Base-by-base conservation (phyloP, 1,140 invertebrate species). In the Drosophila pruinosa region DNA sequence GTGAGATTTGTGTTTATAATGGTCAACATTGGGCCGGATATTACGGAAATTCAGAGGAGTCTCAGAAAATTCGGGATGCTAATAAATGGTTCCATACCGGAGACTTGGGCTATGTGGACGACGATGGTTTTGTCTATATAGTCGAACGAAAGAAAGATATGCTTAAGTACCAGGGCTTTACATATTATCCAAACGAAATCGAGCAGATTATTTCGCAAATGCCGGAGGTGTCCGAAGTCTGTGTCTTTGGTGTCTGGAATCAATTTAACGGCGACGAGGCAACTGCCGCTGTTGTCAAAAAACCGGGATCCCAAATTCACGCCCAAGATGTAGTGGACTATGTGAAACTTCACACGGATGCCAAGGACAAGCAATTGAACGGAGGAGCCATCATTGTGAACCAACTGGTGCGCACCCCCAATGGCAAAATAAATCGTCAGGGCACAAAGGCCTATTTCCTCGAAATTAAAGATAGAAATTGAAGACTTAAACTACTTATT, bases 91-190 rank as follows among this genome's bases (percentile, higher is more conserved):
- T 95, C 4, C 91, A 93, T 43, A 94, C 94, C 15, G 95, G 95
- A 5, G 95, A 95, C 79, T 89, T 95, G 24, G 95, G 93, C 10
- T 93, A 92, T 36, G 89, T 93, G 43, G 93, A 95, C 63, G 85
- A 93, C 8, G 85, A 94, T 17, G 92, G 92, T 0, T 88, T 89
- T 26, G 67, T 93, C 6, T 93, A 89, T 47, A 92, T 95, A 61
- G 92, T 93, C 1, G 94, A 95, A 63, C 80, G 95, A 10, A 89
- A 94, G 3, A 96, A 95, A 81, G 94, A 95, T 75, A 90, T 93
- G 45, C 91, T 93, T 4, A 92, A 92, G 56, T 91, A 80, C 22
- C 61, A 72, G 19, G 88, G 78, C 24, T 77, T 79, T 4, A 91
- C 91, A 48, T 91, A 91, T 38, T 85, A 78, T 38, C 89, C 89